Evolutionary conservation across 2,113 vertebrate genomes (phyloP).

Genomic region (Sander lucioperca): DNA sequence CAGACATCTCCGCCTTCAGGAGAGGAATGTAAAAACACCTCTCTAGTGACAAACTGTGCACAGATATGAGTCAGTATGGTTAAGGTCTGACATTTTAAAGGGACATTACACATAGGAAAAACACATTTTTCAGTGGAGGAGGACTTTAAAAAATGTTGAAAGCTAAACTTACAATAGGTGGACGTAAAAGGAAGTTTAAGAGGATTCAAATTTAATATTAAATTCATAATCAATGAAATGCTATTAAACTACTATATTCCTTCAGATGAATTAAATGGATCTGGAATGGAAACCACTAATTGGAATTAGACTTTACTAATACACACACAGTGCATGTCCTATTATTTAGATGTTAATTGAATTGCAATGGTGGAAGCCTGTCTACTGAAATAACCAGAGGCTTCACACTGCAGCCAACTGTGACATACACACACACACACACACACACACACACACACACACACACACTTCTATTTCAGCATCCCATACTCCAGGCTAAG

Average conservation of each 20-base stretch:
- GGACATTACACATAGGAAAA: no score
- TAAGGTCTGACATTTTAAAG: no score
- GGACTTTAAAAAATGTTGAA: no score
- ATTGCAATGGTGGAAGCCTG: background rate
- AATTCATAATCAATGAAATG: background rate
- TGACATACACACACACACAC: background rate
- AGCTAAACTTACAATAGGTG: no score
- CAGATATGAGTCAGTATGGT: no score
- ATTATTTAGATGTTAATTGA: constrained; percentile 10
- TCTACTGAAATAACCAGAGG: constrained; percentile 40
- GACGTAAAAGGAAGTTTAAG: no score
- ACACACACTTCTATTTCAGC: constrained; percentile 47
- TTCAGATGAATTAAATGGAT: background rate
- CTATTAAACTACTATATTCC: background rate
- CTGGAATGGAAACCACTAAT: background rate
- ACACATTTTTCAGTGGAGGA: no score
- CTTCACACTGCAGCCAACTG: constrained; percentile 13
- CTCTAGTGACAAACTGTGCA: no score
- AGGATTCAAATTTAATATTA: background rate
- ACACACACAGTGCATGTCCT: background rate
- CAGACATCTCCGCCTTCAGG: no score
- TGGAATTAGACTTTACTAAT: background rate
- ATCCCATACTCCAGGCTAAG: constrained; percentile 43
- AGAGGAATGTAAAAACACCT: no score
- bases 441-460: background rate